Evolutionary conservation across 2,888 invertebrate species (phyloP).

Genomic region (Theodoxus fluviatilis): DNA sequence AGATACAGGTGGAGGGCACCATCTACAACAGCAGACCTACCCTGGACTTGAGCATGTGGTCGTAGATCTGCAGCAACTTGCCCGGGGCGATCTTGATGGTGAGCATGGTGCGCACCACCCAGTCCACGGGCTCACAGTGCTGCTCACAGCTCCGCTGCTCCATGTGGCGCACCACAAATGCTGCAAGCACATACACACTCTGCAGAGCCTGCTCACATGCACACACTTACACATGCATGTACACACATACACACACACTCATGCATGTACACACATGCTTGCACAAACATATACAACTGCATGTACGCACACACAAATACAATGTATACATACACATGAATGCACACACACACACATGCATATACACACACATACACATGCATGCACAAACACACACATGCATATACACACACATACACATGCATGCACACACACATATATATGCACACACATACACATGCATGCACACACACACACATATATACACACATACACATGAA

Average conservation of each 20-base stretch:
- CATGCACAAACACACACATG: no score
- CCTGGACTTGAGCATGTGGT: conserved; percentile 68
- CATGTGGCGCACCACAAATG: conserved; percentile 63
- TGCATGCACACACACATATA: no score
- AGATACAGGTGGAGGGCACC: neutral
- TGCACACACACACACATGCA: neutral
- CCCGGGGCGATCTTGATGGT: conserved; percentile 80
- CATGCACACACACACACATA: no score
- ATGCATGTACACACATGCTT: neutral
- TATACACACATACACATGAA: no score
- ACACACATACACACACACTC: neutral
- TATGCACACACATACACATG: no score
- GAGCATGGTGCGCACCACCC: conserved; percentile 80
- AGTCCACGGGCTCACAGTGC: conserved; percentile 60
- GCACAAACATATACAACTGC: neutral
- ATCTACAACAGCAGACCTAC: conserved; percentile 42
- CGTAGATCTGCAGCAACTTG: conserved; percentile 82
- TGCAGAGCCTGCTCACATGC: neutral
- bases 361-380: no score
- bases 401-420: no score
- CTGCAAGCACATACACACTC: conserved; percentile 45
- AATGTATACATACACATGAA: neutral
- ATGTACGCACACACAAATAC: neutral
- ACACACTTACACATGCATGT: neutral
- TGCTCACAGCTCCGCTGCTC: conserved; percentile 61